Percentiles rank a stretch among this genome's conserved stretches.
These are phyloP conservation scores for Siderastrea radians DNA, from an alignment of 92 coral and sea anemone genomes.

Conservation along the genomic window DNA sequence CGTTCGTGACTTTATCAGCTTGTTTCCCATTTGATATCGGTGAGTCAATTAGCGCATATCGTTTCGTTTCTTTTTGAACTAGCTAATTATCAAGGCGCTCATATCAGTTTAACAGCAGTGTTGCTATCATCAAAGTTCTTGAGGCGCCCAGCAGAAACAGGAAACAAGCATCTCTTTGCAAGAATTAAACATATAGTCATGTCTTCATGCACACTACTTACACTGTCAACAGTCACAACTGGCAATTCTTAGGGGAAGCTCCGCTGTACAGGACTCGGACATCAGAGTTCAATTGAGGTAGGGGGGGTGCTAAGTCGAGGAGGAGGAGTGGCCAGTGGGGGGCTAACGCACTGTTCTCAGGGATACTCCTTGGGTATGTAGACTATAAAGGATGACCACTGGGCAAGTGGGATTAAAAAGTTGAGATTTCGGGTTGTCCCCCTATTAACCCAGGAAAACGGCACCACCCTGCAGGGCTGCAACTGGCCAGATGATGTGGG, in stretches of 20 bases:
- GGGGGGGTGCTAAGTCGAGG: background rate
- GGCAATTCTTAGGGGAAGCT: background rate
- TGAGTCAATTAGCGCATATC: background rate
- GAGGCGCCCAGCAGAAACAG: background rate
- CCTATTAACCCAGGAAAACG: no score
- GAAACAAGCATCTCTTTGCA: no score
- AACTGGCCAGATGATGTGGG: no score
- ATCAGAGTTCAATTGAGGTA: background rate
- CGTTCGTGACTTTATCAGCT: conserved; percentile 73
- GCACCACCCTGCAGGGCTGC: no score
- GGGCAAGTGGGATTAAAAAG: no score
- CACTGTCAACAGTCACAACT: background rate
- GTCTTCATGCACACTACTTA: no score
- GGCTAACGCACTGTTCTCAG: no score
- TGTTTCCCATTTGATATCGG: conserved; percentile 79
- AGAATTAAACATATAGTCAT: no score
- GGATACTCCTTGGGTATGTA: no score
- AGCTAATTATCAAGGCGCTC: background rate
- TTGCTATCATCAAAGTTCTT: background rate
- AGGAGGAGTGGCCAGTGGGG: background rate
- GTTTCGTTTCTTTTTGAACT: background rate
- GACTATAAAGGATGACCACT: no score
- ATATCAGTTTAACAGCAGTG: background rate
- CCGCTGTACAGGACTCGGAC: conserved; percentile 26
- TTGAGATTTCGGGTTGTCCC: no score